These are phyloP conservation scores for Morelia viridis DNA, from an alignment of 2,797 vertebrate genomes.

Conservation along the genomic window DNA sequence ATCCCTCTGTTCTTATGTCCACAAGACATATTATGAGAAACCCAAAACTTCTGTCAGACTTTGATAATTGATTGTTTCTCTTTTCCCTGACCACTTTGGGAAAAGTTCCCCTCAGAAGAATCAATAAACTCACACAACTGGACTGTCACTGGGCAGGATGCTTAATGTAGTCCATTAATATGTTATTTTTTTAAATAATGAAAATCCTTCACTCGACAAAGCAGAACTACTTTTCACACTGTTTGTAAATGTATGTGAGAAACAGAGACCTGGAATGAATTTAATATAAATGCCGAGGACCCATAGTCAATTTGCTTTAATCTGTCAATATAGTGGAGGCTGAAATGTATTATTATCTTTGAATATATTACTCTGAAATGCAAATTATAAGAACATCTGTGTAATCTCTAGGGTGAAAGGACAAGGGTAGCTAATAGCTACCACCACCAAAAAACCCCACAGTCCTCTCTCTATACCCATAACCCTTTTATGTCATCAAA, in stretches of 20 bases:
- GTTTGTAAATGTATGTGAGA: not conserved
- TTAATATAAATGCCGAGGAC: slow-evolving; percentile 34
- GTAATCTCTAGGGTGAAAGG: slow-evolving; percentile 55
- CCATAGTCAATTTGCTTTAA: slow-evolving; percentile 51
- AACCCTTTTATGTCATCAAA: slow-evolving; percentile 26
- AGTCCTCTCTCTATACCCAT: slow-evolving; percentile 12
- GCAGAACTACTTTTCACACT: not conserved
- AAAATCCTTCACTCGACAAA: not conserved
- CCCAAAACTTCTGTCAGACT: not conserved
- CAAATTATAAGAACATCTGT: slow-evolving; percentile 48
- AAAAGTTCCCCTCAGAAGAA: not conserved
- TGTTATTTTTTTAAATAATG: not conserved
- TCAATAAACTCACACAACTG: rapidly evolving
- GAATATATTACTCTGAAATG: slow-evolving; percentile 63
- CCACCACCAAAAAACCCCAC: slow-evolving; percentile 44
- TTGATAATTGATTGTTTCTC: not conserved
- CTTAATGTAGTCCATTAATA: not conserved
- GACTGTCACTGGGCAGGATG: not conserved
- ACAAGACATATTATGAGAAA: not conserved
- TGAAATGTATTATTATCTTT: slow-evolving; percentile 54
- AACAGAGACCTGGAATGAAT: slow-evolving; percentile 23
- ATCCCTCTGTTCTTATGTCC: too few relatives aligned
- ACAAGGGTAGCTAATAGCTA: slow-evolving; percentile 47
- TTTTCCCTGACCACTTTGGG: not conserved
- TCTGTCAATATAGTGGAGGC: slow-evolving; percentile 35